These are phyloP conservation scores for Oreochromis grahami DNA, from an alignment of 2,797 vertebrate genomes.

Conservation along the genomic window DNA sequence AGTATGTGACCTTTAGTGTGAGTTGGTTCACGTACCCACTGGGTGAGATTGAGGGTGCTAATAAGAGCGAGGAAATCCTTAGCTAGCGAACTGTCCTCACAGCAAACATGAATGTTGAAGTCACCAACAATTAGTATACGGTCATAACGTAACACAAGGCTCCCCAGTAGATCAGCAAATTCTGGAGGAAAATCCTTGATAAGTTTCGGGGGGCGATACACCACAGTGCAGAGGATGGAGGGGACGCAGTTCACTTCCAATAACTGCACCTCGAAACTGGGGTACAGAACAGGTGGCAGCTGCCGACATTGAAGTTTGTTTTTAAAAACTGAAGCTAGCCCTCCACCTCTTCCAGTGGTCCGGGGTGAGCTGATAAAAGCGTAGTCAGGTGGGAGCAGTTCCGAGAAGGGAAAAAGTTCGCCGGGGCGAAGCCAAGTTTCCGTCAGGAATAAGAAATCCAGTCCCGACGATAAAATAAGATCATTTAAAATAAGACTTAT, in stretches of 20 bases:
- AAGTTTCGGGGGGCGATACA: neutral
- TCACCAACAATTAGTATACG: neutral
- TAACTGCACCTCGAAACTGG: neutral
- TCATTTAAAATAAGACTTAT: accelerated
- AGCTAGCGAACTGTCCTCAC: too few species aligned
- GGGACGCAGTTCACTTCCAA: neutral
- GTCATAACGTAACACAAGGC: neutral
- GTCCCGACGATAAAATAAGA: neutral
- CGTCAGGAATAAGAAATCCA: neutral
- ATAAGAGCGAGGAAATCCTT: too few species aligned
- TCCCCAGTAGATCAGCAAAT: neutral
- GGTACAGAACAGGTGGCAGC: neutral
- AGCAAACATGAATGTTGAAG: neutral
- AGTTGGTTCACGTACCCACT: too few species aligned
- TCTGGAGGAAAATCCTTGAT: neutral
- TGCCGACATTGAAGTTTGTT: neutral
- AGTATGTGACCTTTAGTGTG: too few species aligned
- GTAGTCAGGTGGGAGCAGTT: neutral
- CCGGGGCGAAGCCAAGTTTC: neutral
- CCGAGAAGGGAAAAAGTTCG: neutral
- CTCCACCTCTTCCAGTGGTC: neutral
- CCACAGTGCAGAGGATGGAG: neutral
- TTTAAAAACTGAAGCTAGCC: neutral
- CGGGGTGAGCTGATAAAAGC: accelerated
- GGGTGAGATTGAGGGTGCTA: too few species aligned